Evolutionary conservation across 2,888 invertebrate genomes (phyloP), one percentile per base, ranked within the genome.

Genomic region (Orgyia antiqua): DNA sequence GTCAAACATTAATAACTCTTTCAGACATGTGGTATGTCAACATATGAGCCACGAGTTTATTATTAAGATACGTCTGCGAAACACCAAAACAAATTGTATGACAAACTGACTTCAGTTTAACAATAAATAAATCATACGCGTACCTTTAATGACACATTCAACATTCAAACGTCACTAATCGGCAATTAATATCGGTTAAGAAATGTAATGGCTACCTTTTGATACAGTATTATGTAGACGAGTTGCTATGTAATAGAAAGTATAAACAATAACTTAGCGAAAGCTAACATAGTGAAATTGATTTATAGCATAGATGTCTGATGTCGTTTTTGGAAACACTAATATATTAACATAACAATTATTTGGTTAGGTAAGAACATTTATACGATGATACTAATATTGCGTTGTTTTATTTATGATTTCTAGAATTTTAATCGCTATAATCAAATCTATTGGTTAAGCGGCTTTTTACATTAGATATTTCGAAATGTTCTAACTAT

Each of bases 231-330:
- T 72, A 51, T 42, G 32, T 31, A 60, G 59, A 59, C 52, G 47
- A 58, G 53, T 55, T 48, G 47, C 57, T 58, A 58, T 45, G 60
- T 62, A 71, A 71, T 84, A 84, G 84, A 86, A 86, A 84, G 86
- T 83, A 75, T 76, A 78, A 82, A 86, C 84, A 86, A 84, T 84
- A 80, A 77, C 60, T 60, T 60, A 61, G 83, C 79, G 86, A 84
- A 84, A 84, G 84, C 72, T 68, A 61, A 66, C 64, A 61, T 53
- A 57, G 84, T 70, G 86, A 84, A 84, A 84, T 84, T 86, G 84
- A 86, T 86, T 84, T 83, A 84, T 83, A 53, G 66, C 57, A 54
- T 48, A 55, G 51, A 59, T 63, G 54, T 63, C 61, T 56, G 68
- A 63, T 66, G 73, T 76, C 73, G 62, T 70, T 69, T 83, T 77